Evolutionary conservation across 2,113 vertebrate genomes (phyloP).

Genomic region (Seriola quinqueradiata): DNA sequence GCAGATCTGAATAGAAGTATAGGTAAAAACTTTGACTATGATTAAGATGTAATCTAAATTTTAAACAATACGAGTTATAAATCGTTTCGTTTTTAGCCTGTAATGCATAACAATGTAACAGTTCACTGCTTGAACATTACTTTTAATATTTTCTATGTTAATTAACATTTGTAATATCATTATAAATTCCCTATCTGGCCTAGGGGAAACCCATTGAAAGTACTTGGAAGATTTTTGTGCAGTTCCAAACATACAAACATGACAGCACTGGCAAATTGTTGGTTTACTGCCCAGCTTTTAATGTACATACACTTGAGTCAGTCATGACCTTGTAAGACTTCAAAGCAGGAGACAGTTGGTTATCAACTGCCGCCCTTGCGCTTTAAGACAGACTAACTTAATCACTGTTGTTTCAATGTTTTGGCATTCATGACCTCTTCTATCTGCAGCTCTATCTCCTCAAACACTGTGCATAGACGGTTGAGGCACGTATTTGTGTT

Average conservation of each 20-base stretch:
- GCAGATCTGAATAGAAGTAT: no score
- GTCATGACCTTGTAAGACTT: slow-evolving; percentile 25
- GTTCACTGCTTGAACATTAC: not conserved
- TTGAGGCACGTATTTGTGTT: not conserved
- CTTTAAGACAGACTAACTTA: slow-evolving; percentile 11
- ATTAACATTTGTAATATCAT: not conserved
- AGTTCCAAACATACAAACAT: slow-evolving; percentile 1
- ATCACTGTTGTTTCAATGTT: slow-evolving; percentile 45
- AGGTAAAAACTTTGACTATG: not conserved
- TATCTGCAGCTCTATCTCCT: slow-evolving; percentile 53
- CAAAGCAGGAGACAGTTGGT: slow-evolving; percentile 23
- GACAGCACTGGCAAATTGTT: not conserved
- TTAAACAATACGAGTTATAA: no score
- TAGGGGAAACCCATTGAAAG: not conserved
- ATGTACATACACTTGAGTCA: not conserved
- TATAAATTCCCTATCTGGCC: no score
- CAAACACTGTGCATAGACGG: slow-evolving; percentile 19
- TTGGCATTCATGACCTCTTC: slow-evolving; percentile 30
- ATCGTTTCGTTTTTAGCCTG: no score
- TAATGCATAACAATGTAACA: not conserved
- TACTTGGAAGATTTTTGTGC: not conserved
- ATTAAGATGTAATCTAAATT: no score
- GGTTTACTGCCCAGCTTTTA: not conserved
- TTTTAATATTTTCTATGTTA: not conserved
- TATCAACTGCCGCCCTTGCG: slow-evolving; percentile 5